Evolutionary conservation across 23 tunicate species (phyloP), one percentile per base, ranked within the genome.

Genomic region (Trididemnum nubilum): DNA sequence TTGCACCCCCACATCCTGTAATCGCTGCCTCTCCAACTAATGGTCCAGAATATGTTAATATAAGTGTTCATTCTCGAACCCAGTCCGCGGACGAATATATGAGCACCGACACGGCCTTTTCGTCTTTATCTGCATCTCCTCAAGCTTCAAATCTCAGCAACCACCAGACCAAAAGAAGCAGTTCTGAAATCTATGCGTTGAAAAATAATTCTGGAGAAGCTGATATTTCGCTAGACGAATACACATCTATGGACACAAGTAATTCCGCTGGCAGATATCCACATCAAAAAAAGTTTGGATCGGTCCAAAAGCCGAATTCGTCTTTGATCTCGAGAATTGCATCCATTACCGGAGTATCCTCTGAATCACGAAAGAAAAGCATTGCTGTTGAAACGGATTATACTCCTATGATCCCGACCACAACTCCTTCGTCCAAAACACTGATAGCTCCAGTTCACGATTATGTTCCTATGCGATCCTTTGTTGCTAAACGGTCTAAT

Each of bases 401-500:
- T 51, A 90, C 89, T 25, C 74, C 74, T 0, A 90, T 80, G 86
- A 51, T 69, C n/a, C 84, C 90, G 2, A 40, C 36, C 18, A 64
- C 67, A 44, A 73, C 9, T 5, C 2, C 49, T 28, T 4, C 36
- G 2, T 21, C 24, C 25, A 36, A 52, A 28, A 28, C 25, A 2
- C 25, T 2, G n/a, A 3, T n/a, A 7, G 28, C 24, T 15, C 66
- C 37, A 1, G 2, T 2, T 26, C 22, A 36, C 36, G 90, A 89
- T 73, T 91, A 91, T 63, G 97, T 91, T 1, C 90, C 90, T 24
- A 91, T 91, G 97, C 81, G 89, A 5, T 37, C 97, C 2, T 64
- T 85, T 29, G 31, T 32, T 0, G 26, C 49, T 37, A 65, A 52
- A 34, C 79, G 39, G 12, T 91, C 97, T 23, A 50, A 28, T 52